phyloP scores from a whole-genome alignment of 2,113 vertebrate genomes.

The Delphinus delphis region DNA sequence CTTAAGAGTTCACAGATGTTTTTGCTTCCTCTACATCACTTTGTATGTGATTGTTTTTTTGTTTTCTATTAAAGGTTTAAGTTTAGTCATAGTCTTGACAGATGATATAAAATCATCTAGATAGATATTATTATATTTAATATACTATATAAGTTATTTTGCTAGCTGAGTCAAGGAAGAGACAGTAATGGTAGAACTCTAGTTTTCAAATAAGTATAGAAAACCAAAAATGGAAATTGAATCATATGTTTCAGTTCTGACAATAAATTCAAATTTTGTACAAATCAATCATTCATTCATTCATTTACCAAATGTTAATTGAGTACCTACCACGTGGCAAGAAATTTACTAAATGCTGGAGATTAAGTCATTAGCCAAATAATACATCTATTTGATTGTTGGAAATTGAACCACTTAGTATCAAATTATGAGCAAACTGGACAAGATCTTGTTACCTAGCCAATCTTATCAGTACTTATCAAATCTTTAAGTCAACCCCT shows the following conservation, averaged over 20 bases:
- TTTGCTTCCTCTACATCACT: neutral
- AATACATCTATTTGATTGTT: neutral
- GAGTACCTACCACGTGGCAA: neutral
- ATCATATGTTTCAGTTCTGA: neutral
- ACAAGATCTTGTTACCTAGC: neutral
- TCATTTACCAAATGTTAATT: neutral
- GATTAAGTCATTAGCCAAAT: neutral
- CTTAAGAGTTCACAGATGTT: neutral
- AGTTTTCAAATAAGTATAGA: neutral
- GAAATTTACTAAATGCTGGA: neutral
- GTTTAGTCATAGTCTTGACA: conserved; percentile 4
- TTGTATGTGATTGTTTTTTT: neutral
- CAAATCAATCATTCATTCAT: neutral
- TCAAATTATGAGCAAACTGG: neutral
- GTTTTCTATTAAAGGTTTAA: neutral
- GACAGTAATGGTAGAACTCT: neutral
- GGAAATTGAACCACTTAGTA: neutral
- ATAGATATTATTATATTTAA: neutral
- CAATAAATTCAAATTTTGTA: neutral
- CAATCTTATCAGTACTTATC: neutral
- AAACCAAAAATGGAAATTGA: neutral
- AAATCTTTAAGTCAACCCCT: neutral
- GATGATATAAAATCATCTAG: neutral
- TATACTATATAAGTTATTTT: neutral
- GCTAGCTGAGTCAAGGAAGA: neutral